Conservation (phyloP, 2,888 invertebrate genomes). For the Rotaria sp. region DNA sequence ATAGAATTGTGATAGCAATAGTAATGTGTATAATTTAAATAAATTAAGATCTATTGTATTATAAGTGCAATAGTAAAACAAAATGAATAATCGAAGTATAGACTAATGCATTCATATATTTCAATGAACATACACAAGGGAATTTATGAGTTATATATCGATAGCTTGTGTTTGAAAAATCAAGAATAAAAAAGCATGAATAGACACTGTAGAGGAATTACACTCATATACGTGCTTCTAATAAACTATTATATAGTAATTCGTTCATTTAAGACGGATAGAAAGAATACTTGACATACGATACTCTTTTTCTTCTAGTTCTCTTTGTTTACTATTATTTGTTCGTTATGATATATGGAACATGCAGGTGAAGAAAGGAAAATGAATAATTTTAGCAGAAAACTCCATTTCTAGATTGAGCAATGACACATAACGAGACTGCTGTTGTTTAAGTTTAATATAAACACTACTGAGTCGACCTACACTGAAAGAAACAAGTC, state of each 20-base stretch:
- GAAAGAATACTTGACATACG: background rate
- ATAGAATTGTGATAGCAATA: background rate
- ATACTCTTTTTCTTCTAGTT: background rate
- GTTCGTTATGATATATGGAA: background rate
- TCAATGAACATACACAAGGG: background rate
- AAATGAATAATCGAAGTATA: background rate
- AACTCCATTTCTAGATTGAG: background rate
- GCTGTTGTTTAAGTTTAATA: background rate
- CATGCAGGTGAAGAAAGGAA: background rate
- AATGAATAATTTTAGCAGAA: background rate
- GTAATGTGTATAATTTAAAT: background rate
- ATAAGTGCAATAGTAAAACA: background rate
- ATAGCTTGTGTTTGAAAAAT: background rate
- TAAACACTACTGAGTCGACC: background rate
- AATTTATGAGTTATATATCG: background rate
- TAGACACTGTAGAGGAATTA: background rate
- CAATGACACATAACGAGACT: background rate
- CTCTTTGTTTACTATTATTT: background rate
- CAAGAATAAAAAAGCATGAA: background rate
- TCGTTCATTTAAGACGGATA: background rate
- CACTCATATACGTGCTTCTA: background rate
- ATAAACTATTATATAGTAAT: background rate
- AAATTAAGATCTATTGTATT: background rate
- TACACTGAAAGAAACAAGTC: too few relatives aligned
- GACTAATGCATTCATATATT: background rate